Conservation (phyloP, 1,140 invertebrate genomes). For the Scaptomyza montana region DNA sequence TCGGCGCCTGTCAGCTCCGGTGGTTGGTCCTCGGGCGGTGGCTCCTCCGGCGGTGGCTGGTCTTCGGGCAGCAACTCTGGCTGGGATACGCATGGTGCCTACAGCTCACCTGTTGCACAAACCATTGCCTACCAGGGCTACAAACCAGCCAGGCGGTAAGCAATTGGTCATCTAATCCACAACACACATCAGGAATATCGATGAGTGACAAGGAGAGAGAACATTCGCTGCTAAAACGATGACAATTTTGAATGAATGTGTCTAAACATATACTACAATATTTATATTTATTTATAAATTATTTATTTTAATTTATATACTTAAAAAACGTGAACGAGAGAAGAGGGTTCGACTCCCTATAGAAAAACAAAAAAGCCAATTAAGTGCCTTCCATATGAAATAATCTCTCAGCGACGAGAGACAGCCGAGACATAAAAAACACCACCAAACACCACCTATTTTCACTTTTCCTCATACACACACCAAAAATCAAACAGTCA, state of each 20-base stretch:
- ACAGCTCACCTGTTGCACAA: constrained; percentile 83
- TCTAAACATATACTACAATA: constrained; percentile 53
- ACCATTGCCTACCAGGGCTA: constrained; percentile 84
- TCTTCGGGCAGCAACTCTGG: constrained; percentile 71
- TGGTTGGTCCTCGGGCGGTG: constrained; percentile 80
- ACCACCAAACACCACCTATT: constrained; percentile 19
- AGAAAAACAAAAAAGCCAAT: constrained; percentile 30
- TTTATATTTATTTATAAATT: constrained; percentile 82
- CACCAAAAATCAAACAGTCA: constrained; percentile 29
- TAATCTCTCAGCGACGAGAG: constrained; percentile 45
- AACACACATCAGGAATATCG: constrained; percentile 23
- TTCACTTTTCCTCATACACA: constrained; percentile 61
- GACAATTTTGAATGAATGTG: constrained; percentile 64
- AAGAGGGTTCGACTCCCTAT: constrained; percentile 34
- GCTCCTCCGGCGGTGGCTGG: constrained; percentile 66
- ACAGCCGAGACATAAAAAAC: constrained; percentile 36
- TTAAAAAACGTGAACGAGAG: constrained; percentile 73
- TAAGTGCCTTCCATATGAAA: constrained; percentile 71
- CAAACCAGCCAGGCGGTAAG: constrained; percentile 81
- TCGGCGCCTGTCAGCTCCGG: constrained; percentile 62
- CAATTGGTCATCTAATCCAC: constrained; percentile 6
- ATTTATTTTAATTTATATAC: constrained; percentile 83
- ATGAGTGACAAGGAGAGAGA: constrained; percentile 62
- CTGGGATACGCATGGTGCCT: constrained; percentile 83
- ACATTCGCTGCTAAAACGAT: constrained; percentile 66